Conservation (phyloP, 2,888 invertebrate genomes). For the Incurvaria masculella region DNA sequence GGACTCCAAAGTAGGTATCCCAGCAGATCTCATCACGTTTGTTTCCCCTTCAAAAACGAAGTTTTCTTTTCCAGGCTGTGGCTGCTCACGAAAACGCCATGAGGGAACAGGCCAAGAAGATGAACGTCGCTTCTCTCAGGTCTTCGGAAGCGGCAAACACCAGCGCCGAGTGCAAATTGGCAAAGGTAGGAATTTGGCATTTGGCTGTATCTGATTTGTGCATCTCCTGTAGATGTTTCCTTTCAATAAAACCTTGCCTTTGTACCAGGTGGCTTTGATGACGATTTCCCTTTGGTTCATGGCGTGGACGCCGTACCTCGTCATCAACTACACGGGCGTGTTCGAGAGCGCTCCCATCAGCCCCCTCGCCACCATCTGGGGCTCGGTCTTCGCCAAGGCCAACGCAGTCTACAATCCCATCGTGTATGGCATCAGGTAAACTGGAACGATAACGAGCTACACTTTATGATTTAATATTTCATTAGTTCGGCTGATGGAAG, state of each 20-base stretch:
- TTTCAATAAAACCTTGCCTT: neutral
- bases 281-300: constrained; percentile 89
- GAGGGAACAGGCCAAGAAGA: constrained; percentile 90
- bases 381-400: constrained; percentile 88
- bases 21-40: no score
- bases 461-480: no score
- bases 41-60: no score
- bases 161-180: constrained; percentile 83
- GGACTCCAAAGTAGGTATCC: no score
- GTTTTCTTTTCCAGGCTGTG: constrained; percentile 65
- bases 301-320: constrained; percentile 89
- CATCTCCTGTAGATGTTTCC: no score
- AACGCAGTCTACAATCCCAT: constrained; percentile 90
- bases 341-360: constrained; percentile 71
- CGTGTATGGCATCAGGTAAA: constrained; percentile 86
- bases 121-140: constrained; percentile 87
- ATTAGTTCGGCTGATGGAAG: no score
- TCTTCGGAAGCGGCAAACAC: constrained; percentile 74
- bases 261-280: constrained; percentile 72
- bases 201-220: no score
- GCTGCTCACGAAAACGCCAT: constrained; percentile 81
- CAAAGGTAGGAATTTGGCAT: constrained; percentile 54
- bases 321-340: constrained; percentile 78
- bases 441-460: no score
- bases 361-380: constrained; percentile 84